A percentile compares a stretch with the other conserved stretches of the same genome.
phyloP scores from a whole-genome alignment of 2,113 vertebrate species.

The western clawed frog (Xenopus tropicalis) region UCB_Xtro_10.0 CM004445.2:83613001-83613500 shows the following conservation, averaged over 20 bases:
- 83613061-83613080: conserved; percentile 13
- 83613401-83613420: too few species aligned
- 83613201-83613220: conserved; percentile 31
- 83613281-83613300: conserved; percentile 25
- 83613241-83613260: conserved; percentile 33
- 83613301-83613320: conserved; percentile 14
- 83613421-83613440: too few species aligned
- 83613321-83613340: conserved; percentile 19
- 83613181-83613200: conserved; percentile 29
- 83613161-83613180: conserved; percentile 33
- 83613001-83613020: too few species aligned
- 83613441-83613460: too few species aligned
- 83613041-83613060: background rate
- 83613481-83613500: too few species aligned
- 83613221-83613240: conserved; percentile 16
- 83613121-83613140: conserved; percentile 41
- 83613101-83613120: conserved; percentile 28
- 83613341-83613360: background rate
- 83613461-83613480: too few species aligned
- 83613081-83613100: conserved; percentile 35
- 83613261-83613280: conserved; percentile 20
- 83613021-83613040: background rate
- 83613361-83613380: conserved; percentile 1
- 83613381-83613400: too few species aligned
- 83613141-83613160: conserved; percentile 41